Conservation (phyloP, 2,888 invertebrate species). For the Limnephilus rhombicus region DNA sequence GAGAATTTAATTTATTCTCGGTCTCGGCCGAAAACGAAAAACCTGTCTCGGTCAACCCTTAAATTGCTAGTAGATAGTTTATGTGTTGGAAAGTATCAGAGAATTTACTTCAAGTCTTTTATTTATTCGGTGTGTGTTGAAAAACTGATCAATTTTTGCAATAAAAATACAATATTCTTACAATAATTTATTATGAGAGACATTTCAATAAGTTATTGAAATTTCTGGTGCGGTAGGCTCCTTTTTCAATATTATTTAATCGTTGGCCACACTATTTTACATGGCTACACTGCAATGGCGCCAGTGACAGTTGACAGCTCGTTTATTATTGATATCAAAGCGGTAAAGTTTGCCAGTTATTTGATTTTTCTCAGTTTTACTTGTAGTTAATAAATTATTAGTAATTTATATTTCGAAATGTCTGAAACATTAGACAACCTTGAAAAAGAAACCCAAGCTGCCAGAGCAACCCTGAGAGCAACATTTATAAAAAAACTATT, state of each 20-base stretch:
- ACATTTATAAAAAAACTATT: slow-evolving; percentile 72
- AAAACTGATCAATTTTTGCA: background rate
- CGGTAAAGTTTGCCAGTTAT: background rate
- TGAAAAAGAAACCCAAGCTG: slow-evolving; percentile 70
- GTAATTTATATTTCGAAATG: background rate
- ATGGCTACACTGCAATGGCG: no score
- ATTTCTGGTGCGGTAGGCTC: no score
- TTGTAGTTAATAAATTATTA: background rate
- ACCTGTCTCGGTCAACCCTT: no score
- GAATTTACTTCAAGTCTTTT: background rate
- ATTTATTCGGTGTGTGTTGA: background rate
- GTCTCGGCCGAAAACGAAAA: no score
- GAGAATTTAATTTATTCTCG: no score
- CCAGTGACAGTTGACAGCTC: background rate
- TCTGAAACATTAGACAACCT: background rate
- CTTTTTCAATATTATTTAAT: no score
- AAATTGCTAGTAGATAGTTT: background rate
- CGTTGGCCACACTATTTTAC: no score
- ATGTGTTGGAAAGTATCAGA: background rate
- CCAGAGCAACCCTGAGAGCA: slow-evolving; percentile 72
- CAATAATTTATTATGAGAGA: no score
- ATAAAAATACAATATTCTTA: background rate
- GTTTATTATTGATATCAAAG: background rate
- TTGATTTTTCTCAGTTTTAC: background rate
- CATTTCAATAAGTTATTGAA: no score